Evolutionary conservation across 2,113 vertebrate genomes (phyloP), one percentile per base, ranked within the genome.

Genomic region (Phrynocephalus versicolor): DNA sequence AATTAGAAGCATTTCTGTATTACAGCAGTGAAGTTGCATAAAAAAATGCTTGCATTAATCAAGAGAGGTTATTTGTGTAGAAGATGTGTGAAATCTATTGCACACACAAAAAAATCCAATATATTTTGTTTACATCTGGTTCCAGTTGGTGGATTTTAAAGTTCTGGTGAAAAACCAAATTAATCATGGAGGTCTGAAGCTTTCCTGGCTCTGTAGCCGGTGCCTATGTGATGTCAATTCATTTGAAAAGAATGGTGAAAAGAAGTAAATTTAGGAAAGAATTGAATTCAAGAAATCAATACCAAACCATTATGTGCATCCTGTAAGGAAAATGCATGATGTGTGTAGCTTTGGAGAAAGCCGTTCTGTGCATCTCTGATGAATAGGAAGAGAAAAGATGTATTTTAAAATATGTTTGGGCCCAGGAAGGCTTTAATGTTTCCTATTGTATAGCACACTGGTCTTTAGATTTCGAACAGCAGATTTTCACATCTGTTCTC

Each of bases 401-500:
- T 16, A 30, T 51, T 3, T 82, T 70, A 60, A 51, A 58, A 74
- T 70, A 33, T 2, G 0, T 37, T 77, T 75, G 71, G 14, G 83
- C 57, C 33, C 69, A 21, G 85, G 79, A 85, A 88, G 89, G 64
- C 39, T 35, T 51, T 33, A 64, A 0, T 55, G 80, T 65, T 57
- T 85, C 80, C 0, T 82, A 82, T 78, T 72, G 62, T 30, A 76
- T 16, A n/a, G 9, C 15, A 62, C 25, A 62, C 58, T 51, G 41
- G 27, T 5, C 35, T 79, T 18, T 72, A 83, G 69, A 77, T 94
- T 89, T 51, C 73, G 87, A 83, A 62, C 57, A 80, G 64, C 83
- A 72, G 58, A 58, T 89, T 87, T 89, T 82, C 76, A 87, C 85
- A 91, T 92, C 82, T 92, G 84, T 91, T 92, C 79, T 83, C 84